Evolutionary conservation across 2,113 vertebrate species (phyloP), one percentile per base, ranked within the genome.

Genomic region (Oriolus oriolus): DNA sequence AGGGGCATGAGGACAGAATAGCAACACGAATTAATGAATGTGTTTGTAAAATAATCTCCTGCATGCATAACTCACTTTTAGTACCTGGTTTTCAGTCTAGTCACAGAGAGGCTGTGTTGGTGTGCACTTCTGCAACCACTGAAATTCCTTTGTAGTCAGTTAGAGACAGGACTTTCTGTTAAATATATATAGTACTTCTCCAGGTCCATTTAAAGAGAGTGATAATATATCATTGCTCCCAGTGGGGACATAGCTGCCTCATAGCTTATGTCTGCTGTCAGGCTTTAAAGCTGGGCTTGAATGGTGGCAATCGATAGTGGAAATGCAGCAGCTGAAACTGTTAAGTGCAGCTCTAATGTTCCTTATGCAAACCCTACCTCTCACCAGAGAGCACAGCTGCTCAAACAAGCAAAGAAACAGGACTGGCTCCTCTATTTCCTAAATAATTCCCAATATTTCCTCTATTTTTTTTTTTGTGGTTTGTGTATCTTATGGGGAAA

Each of bases 201-300:
- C 37, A 92, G 79, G 90, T 89, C 92, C 79, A 49, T 90, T 79
- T 75, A 84, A 86, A 96, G 80, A 75, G 44, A 75, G 56, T 56
- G 69, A 74, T 94, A 92, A 88, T 88, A 77, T 39, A 91, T 92
- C 79, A 81, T 86, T 88, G 82, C 47, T 96, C 95, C 92, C 92
- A 73, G 41, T 52, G 57, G 95, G 79, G 54, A 64, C 52, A 63
- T 90, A 70, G 68, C 66, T 93, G 75, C 50, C 70, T 96, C 85
- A 47, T 64, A 76, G 59, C 37, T 93, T 64, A 42, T 50, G 44
- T 59, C 84, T 95, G 85, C 95, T 90, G 92, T 77, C 87, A 88
- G 42, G 59, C 86, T 83, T 88, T 93, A 86, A 54, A 88, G 50
- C 82, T 59, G 71, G 75, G 75, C 76, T 83, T 90, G 92, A 93